Evolutionary conservation across 2,113 vertebrate genomes (phyloP), one percentile per base, ranked within the genome.

Genomic region (Rynchops niger): DNA sequence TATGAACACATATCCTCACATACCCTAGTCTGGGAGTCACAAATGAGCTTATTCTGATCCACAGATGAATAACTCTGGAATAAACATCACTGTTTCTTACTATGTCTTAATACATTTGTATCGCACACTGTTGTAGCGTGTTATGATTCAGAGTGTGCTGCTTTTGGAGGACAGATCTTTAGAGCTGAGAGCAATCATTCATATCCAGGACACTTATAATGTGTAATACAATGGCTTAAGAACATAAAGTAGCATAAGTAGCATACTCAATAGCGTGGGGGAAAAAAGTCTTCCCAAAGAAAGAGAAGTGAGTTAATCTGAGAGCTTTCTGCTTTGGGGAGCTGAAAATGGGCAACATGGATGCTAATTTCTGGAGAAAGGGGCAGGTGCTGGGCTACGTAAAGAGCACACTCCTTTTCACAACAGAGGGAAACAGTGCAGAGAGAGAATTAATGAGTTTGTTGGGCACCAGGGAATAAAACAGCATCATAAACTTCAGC

Each of bases 401-500:
- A 96, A 97, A 97, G 89, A 93, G 87, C 52, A 84, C 49, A 15
- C 22, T 36, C 80, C 82, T 83, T 70, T 97, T 94, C 94, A 93
- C 86, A 76, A 93, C 71, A 58, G 50, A 42, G 93, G 91, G 79
- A 97, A 88, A 59, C 65, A 82, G 12, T 86, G 63, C 74, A 70
- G 45, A 49, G 67, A 83, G 78, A 93, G 95, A 97, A 97, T 96
- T 91, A 97, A 98, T 95, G 80, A 96, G 79, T 27, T 84, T 66
- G 58, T 34, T 56, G 73, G 95, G 95, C 94, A 90, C 70, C 77
- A 96, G 93, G 72, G 82, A 97, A 97, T 97, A 92, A 97, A 97
- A 96, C 6, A 96, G 93, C 26, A 83, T 80, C 92, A 97, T 90
- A 97, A 98, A 97, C 84, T 95, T 93, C 80, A 93, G 81, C 77